Conservation (phyloP, 2,797 vertebrate species). For the Melopsittacus undulatus region DNA sequence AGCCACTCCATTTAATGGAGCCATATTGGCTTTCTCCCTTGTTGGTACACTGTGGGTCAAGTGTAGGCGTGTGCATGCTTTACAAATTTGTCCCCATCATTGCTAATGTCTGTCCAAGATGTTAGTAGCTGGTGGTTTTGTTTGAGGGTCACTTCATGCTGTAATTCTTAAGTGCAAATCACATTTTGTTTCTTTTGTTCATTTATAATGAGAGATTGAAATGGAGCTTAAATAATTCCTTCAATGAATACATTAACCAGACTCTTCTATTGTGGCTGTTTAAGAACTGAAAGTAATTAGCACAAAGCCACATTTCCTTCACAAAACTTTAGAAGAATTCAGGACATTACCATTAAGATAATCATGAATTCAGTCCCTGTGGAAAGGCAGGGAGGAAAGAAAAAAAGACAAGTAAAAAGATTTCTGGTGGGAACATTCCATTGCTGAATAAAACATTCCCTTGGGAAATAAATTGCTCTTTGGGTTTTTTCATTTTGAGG, state of each 20-base stretch:
- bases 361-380: slow-evolving; percentile 71
- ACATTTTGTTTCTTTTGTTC: slow-evolving; percentile 78
- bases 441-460: slow-evolving; percentile 67
- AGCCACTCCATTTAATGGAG: slow-evolving; percentile 61
- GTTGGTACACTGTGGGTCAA: slow-evolving; percentile 74
- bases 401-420: slow-evolving; percentile 60
- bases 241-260: slow-evolving; percentile 76
- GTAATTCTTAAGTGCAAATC: slow-evolving; percentile 76
- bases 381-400: slow-evolving; percentile 45
- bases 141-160: slow-evolving; percentile 76
- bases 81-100: slow-evolving; percentile 71
- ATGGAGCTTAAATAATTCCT: slow-evolving; percentile 80
- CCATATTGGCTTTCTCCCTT: slow-evolving; percentile 63
- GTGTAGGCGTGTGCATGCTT: slow-evolving; percentile 78
- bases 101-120: slow-evolving; percentile 62
- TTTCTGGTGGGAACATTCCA: slow-evolving; percentile 75
- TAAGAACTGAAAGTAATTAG: slow-evolving; percentile 77
- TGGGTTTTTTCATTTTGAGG: slow-evolving; percentile 56
- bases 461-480: slow-evolving; percentile 65
- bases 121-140: slow-evolving; percentile 67
- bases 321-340: slow-evolving; percentile 71
- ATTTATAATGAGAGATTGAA: slow-evolving; percentile 74
- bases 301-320: slow-evolving; percentile 75
- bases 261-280: slow-evolving; percentile 73
- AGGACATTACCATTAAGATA: slow-evolving; percentile 65